A percentile compares a stretch with the other conserved stretches of the same genome.
Conservation (phyloP, 92 coral and sea anemone species). For the Palythoa grandis region DNA sequence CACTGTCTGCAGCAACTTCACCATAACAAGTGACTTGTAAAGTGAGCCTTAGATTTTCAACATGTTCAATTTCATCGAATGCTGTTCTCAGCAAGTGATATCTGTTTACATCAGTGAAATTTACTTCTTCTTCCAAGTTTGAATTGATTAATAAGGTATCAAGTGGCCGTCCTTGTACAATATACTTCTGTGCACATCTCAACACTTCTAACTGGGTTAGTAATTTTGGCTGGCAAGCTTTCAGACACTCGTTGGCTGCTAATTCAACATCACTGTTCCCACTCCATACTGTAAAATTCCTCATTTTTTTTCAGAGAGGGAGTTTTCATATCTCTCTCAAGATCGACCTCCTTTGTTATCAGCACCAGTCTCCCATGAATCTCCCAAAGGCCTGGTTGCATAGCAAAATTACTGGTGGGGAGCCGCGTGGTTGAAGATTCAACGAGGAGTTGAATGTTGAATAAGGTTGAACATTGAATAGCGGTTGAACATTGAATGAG, state of each 20-base stretch:
- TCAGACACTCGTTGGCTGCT: conserved; percentile 27
- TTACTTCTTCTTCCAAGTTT: conserved; percentile 41
- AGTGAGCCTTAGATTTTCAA: conserved; percentile 54
- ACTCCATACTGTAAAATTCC: neutral
- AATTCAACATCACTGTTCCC: neutral
- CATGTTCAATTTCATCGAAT: conserved; percentile 45
- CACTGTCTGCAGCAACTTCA: conserved; percentile 61
- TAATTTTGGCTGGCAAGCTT: conserved; percentile 48
- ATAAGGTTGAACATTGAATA: too few relatives aligned
- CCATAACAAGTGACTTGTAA: conserved; percentile 73
- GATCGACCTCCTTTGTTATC: too few relatives aligned
- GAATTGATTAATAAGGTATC: conserved; percentile 7
- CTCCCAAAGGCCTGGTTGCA: too few relatives aligned
- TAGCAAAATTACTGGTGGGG: too few relatives aligned
- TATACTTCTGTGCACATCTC: conserved; percentile 52
- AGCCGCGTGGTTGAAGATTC: too few relatives aligned
- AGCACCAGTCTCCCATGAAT: too few relatives aligned
- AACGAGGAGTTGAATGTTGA: too few relatives aligned
- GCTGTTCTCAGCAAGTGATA: conserved; percentile 55
- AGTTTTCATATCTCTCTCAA: too few relatives aligned
- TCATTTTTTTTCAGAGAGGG: too few relatives aligned
- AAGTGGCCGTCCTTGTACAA: conserved; percentile 60
- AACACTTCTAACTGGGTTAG: conserved; percentile 61
- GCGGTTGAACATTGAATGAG: too few relatives aligned
- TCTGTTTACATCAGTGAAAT: conserved; percentile 56